Evolutionary conservation across 2,797 vertebrate species (phyloP), one percentile per base, ranked within the genome.

Genomic region (Diplodus puntazzo): DNA sequence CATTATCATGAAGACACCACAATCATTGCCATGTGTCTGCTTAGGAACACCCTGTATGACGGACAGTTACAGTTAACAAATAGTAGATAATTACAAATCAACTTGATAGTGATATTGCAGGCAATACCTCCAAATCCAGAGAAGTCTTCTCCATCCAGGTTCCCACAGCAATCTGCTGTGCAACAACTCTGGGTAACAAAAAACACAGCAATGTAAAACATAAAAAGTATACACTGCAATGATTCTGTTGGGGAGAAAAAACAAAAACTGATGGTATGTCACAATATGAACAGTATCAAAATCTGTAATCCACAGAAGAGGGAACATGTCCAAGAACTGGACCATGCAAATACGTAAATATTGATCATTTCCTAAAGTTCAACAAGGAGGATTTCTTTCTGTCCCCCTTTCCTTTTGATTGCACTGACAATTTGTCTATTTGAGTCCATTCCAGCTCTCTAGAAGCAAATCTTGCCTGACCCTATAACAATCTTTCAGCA

Each of bases 1-100:
- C 49, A 52, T 52, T 52, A 52, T 52, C 49, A 52, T 52, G 20
- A 52, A 52, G 49, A 52, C 50, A 21, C n/a, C 50, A 52, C 50
- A 52, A 5, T 21, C 50, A 52, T 52, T 52, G 20, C 50, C 50
- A 52, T 21, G 20, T 11, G 50, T 13, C 50, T 52, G 50, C 50
- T 21, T 52, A 11, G 50, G 50, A 21, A 52, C 20, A 21, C 10
- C 50, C n/a, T 21, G 50, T 52, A 11, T 52, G 3, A 52, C 9
- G 4, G 49, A 52, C 20, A n/a, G 49, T 52, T 52, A 52, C 2
- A 52, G 48, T n/a, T n/a, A 50, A 50, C 6, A 1, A 50, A 50
- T 50, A 50, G 49, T 50, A 50, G 49, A 50, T 18, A 50, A n/a
- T 50, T n/a, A 50, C 20, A 50, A 50, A 50, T 50, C 18, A 9